These are phyloP conservation scores for Chiridota heheva DNA, from an alignment of 35 echinoderm and acorn worm genomes.

Conservation along the genomic window DNA sequence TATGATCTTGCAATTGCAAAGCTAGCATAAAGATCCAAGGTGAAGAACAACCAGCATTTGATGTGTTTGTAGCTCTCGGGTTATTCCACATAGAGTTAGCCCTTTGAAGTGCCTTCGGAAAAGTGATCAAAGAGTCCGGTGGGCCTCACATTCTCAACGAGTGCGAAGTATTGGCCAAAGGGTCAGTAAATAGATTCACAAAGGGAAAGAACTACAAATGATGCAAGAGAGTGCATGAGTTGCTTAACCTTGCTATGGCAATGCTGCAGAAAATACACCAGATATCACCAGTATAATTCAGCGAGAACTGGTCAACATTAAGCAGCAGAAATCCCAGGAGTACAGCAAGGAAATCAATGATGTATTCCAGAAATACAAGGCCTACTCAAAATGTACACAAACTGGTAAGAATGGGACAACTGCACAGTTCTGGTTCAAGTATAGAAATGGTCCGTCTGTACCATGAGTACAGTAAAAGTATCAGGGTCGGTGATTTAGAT, in stretches of 20 bases:
- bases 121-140: not conserved
- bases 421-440: slow-evolving; percentile 12
- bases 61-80: slow-evolving; percentile 5
- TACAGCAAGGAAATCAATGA: slow-evolving; percentile 8
- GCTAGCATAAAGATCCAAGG: slow-evolving; percentile 9
- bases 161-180: slow-evolving; percentile 20
- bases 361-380: slow-evolving; percentile 5
- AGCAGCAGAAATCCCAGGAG: slow-evolving; percentile 1
- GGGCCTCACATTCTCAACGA: slow-evolving; percentile 21
- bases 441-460: slow-evolving; percentile 10
- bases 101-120: slow-evolving; percentile 13
- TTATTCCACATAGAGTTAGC: slow-evolving; percentile 13
- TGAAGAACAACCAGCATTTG: slow-evolving; percentile 29
- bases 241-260: slow-evolving; percentile 1
- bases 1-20: slow-evolving; percentile 22
- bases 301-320: not conserved
- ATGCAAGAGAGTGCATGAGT: slow-evolving; percentile 14
- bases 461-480: slow-evolving; percentile 8
- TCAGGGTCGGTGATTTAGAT: slow-evolving; percentile 3
- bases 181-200: slow-evolving; percentile 12
- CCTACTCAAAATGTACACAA: not conserved
- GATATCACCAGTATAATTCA: not conserved
- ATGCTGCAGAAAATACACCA: slow-evolving; percentile 12
- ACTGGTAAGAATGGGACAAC: slow-evolving; percentile 13
- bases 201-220: slow-evolving; percentile 25